These are phyloP conservation scores for Acestrorhynchus altus DNA, from an alignment of 2,797 vertebrate genomes.

Conservation along the genomic window DNA sequence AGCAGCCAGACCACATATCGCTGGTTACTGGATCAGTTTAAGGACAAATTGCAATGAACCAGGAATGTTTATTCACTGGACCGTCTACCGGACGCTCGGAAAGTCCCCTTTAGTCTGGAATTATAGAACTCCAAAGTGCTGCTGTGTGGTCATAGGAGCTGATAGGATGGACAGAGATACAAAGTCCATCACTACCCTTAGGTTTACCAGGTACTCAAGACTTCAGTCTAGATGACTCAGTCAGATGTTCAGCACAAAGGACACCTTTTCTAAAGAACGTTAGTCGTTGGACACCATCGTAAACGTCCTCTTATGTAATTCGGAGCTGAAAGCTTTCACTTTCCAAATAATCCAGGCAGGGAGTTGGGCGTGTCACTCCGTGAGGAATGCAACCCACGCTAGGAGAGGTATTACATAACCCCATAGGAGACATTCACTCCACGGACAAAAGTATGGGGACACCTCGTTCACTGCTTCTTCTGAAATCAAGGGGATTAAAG, in stretches of 20 bases:
- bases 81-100: not conserved
- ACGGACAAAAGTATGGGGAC: no score
- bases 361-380: not conserved
- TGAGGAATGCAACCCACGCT: not conserved
- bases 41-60: not conserved
- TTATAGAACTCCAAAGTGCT: no score
- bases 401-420: no score
- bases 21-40: not conserved
- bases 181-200: not conserved
- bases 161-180: no score
- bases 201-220: not conserved
- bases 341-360: not conserved
- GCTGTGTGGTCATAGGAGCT: no score
- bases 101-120: slow-evolving; percentile 12
- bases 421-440: no score
- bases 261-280: not conserved
- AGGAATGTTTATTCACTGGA: not conserved
- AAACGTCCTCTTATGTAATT: not conserved
- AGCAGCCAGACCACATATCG: slow-evolving; percentile 5
- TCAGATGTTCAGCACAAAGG: not conserved
- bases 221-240: not conserved
- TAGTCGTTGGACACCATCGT: slow-evolving; percentile 5
- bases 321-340: slow-evolving; percentile 2
- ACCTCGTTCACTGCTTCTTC: no score
- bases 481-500: no score